phyloP scores from a whole-genome alignment of 30 jellyfish, hydroid and myxozoan species.

The Chironex yamaguchii region DNA sequence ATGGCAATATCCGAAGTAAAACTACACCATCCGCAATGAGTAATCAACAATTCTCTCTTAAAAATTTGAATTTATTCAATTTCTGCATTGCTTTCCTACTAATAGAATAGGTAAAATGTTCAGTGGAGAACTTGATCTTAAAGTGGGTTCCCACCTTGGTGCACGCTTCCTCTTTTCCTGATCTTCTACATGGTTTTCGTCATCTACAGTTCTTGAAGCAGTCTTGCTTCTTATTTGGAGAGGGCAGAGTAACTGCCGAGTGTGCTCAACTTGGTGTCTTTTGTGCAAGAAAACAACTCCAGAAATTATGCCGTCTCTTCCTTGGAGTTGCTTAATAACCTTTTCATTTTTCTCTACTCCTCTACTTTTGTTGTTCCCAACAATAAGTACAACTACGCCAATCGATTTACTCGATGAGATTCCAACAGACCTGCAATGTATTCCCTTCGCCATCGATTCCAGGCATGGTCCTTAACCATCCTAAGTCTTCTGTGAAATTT shows the following conservation, averaged over 20 bases:
- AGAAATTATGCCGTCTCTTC: constrained; percentile 31
- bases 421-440: constrained; percentile 15
- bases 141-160: too few species aligned
- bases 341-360: constrained; percentile 52
- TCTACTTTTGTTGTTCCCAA: not conserved
- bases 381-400: constrained; percentile 4
- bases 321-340: constrained; percentile 41
- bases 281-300: constrained; percentile 35
- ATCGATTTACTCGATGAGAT: not conserved
- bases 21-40: too few species aligned
- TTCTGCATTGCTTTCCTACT: too few species aligned
- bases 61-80: too few species aligned
- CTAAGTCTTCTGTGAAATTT: constrained; percentile 51
- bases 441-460: constrained; percentile 38
- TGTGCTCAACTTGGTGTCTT: constrained; percentile 14
- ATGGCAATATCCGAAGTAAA: too few species aligned
- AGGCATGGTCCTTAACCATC: constrained; percentile 39
- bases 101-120: too few species aligned
- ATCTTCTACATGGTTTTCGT: too few species aligned
- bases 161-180: too few species aligned
- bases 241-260: constrained; percentile 24
- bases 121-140: too few species aligned
- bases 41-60: too few species aligned
- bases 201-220: too few species aligned
- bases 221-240: constrained; percentile 19